Percentiles rank a stretch among this genome's conserved stretches.
These are phyloP conservation scores for Eurois occulta DNA, from an alignment of 2,888 invertebrate genomes.

Conservation along the genomic window DNA sequence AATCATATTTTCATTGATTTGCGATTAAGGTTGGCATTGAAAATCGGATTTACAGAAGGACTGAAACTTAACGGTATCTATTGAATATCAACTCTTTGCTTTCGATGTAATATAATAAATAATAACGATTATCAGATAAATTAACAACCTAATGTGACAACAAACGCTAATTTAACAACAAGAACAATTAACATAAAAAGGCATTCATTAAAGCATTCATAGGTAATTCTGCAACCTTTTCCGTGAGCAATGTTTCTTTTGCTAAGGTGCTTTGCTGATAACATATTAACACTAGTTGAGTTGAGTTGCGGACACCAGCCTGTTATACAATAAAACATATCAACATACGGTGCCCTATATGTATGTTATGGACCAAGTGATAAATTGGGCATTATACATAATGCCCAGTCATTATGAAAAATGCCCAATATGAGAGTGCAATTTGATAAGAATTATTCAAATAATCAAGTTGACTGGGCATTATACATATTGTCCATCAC, in stretches of 20 bases:
- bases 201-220: not conserved
- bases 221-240: not conserved
- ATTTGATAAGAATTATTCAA: too few species aligned
- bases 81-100: constrained; percentile 29
- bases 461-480: too few species aligned
- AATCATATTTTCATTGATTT: constrained; percentile 85
- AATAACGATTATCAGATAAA: not conserved
- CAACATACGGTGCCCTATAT: not conserved
- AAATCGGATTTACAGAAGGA: constrained; percentile 78
- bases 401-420: too few species aligned
- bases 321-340: too few species aligned
- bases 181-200: not conserved
- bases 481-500: too few species aligned
- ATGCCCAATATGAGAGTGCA: too few species aligned
- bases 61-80: constrained; percentile 80
- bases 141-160: constrained; percentile 20
- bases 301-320: too few species aligned
- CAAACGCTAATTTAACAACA: constrained; percentile 5
- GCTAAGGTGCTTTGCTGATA: not conserved
- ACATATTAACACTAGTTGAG: not conserved
- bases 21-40: constrained; percentile 78
- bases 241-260: not conserved
- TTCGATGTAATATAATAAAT: constrained; percentile 23
- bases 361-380: too few species aligned
- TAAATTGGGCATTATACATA: too few species aligned